Evolutionary conservation across 2,113 vertebrate species (phyloP).

Genomic region (Clarias batrachus): DNA sequence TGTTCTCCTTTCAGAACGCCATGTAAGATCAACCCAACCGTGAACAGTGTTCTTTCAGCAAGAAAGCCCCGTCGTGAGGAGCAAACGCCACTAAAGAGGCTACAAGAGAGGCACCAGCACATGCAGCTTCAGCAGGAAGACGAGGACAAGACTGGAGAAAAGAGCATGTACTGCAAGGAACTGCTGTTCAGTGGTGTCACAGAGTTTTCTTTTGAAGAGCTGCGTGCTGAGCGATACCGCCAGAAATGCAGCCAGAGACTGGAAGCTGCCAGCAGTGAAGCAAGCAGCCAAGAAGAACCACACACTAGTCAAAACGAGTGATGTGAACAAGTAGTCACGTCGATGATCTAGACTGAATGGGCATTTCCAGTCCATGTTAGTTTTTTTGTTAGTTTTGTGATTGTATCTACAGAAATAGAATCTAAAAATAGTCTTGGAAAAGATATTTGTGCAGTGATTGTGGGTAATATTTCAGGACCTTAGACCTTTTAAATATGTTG

Average conservation of each 20-base stretch:
- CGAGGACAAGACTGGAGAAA: slow-evolving; percentile 72
- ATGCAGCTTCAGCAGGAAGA: slow-evolving; percentile 78
- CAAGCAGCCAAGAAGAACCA: neutral
- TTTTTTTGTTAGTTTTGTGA: neutral
- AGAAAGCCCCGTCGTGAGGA: slow-evolving; percentile 81
- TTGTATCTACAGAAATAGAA: neutral
- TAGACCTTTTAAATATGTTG: neutral
- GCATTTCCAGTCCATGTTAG: neutral
- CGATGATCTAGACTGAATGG: neutral
- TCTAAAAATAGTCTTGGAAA: neutral
- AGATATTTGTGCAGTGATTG: neutral
- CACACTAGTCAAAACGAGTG: neutral
- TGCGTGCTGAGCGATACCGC: slow-evolving; percentile 85
- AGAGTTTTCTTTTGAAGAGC: slow-evolving; percentile 94
- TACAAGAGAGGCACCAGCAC: slow-evolving; percentile 80
- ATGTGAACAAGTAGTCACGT: neutral
- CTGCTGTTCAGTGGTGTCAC: slow-evolving; percentile 86
- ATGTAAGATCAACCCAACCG: slow-evolving; percentile 88
- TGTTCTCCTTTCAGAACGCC: slow-evolving; percentile 79
- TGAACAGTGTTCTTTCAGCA: slow-evolving; percentile 82
- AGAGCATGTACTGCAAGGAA: slow-evolving; percentile 91
- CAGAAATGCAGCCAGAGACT: slow-evolving; percentile 74
- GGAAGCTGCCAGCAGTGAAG: neutral
- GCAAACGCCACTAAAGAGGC: slow-evolving; percentile 79
- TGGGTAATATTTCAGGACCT: neutral